phyloP scores from a whole-genome alignment of 2,113 vertebrate species.

The Embiotoca jacksoni region DNA sequence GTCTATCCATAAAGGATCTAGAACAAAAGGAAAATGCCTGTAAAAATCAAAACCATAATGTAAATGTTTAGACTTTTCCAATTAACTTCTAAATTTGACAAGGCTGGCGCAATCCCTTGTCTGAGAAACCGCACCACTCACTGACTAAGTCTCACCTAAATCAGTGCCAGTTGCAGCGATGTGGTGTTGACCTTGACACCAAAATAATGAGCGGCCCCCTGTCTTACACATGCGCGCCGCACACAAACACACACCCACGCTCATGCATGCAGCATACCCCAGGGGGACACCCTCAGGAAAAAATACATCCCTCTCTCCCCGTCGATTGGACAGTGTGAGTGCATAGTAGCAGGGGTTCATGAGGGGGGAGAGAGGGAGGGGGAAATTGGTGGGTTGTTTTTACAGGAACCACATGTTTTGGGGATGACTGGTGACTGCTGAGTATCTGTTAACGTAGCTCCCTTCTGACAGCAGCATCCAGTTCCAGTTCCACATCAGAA shows the following conservation, averaged over 20 bases:
- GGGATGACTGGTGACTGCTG: constrained; percentile 73
- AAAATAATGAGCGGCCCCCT: constrained; percentile 56
- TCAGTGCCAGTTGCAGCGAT: constrained; percentile 56
- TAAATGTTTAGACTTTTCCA: constrained; percentile 56
- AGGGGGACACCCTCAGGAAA: constrained; percentile 72
- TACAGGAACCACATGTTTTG: constrained; percentile 81
- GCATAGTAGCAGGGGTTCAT: constrained; percentile 56
- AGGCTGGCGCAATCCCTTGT: constrained; percentile 22
- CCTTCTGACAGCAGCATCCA: constrained; percentile 69
- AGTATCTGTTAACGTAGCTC: constrained; percentile 74
- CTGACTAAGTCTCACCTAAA: constrained; percentile 40
- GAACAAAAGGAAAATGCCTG: constrained; percentile 46
- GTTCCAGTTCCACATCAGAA: constrained; percentile 72
- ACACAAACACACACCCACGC: constrained; percentile 39
- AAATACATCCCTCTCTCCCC: constrained; percentile 71
- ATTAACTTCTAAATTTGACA: constrained; percentile 35
- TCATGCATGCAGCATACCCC: constrained; percentile 47
- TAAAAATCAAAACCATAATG: constrained; percentile 51
- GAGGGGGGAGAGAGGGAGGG: constrained; percentile 27
- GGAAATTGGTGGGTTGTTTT: constrained; percentile 63
- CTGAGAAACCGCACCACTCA: constrained; percentile 29
- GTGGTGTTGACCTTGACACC: constrained; percentile 59
- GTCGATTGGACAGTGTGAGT: constrained; percentile 62
- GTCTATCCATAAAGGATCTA: constrained; percentile 41
- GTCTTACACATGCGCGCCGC: constrained; percentile 49